These are phyloP conservation scores for Triplophysa rosa DNA, from an alignment of 2,113 vertebrate species.

Conservation along the genomic window DNA sequence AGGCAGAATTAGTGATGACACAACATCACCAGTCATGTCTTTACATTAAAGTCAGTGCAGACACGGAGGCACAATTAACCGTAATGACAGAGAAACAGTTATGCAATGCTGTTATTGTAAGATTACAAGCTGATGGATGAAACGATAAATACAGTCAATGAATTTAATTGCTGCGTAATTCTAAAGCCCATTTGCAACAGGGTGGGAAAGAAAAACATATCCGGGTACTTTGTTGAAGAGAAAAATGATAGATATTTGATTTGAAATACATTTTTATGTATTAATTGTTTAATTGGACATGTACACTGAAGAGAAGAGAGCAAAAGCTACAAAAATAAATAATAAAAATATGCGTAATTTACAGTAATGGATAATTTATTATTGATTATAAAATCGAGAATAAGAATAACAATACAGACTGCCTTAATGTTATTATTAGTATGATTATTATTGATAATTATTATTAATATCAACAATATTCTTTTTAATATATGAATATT, in stretches of 20 bases:
- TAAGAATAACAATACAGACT: too few species aligned
- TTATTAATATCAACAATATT: too few species aligned
- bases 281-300: too few species aligned
- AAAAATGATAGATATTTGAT: background rate
- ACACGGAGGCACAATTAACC: slow-evolving; percentile 40
- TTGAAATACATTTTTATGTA: too few species aligned
- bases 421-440: too few species aligned
- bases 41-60: slow-evolving; percentile 11
- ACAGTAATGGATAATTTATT: too few species aligned
- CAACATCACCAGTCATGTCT: slow-evolving; percentile 1
- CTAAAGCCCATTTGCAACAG: slow-evolving; percentile 28
- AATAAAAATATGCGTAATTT: too few species aligned
- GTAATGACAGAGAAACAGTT: slow-evolving; percentile 30
- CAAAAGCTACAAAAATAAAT: too few species aligned
- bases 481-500: too few species aligned
- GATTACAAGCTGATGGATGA: slow-evolving; percentile 49
- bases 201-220: background rate
- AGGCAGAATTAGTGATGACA: slow-evolving; percentile 19
- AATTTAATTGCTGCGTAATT: slow-evolving; percentile 51
- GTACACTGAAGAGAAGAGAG: too few species aligned
- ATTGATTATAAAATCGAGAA: too few species aligned
- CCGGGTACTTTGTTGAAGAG: background rate
- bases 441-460: too few species aligned
- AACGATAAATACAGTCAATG: slow-evolving; percentile 42
- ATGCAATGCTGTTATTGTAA: slow-evolving; percentile 34